These are phyloP conservation scores for Miniopterus natalensis DNA, from an alignment of 2,113 vertebrate genomes.

Conservation along the genomic window DNA sequence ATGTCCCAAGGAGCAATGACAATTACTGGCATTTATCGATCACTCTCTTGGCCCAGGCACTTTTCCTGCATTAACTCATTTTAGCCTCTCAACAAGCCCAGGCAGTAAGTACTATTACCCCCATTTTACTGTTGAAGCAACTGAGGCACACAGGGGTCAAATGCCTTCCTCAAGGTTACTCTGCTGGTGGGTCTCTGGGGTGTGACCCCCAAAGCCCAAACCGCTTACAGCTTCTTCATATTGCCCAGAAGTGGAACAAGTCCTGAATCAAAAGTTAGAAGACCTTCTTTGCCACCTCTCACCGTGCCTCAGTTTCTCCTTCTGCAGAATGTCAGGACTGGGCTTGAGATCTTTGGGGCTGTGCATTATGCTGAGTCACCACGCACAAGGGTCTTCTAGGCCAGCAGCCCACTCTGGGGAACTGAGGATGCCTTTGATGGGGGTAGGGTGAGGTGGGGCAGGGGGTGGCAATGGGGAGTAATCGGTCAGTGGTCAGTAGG, in stretches of 20 bases:
- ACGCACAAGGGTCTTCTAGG: background rate
- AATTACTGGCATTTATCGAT: constrained; percentile 72
- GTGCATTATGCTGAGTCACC: background rate
- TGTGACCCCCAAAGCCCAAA: background rate
- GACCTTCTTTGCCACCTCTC: background rate
- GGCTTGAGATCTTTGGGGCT: background rate
- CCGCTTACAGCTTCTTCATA: background rate
- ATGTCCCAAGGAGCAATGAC: constrained; percentile 68
- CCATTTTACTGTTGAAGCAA: constrained; percentile 58
- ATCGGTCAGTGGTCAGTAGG: background rate
- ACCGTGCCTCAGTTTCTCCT: background rate
- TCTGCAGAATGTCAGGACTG: background rate
- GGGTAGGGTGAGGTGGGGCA: too few relatives aligned
- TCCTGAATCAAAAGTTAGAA: background rate
- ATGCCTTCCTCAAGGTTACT: constrained; percentile 4
- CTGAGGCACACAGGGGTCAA: constrained; percentile 55
- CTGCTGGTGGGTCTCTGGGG: background rate
- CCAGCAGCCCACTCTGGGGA: background rate
- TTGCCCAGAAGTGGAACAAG: background rate
- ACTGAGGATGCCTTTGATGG: background rate
- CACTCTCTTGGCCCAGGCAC: constrained; percentile 61
- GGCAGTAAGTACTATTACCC: background rate
- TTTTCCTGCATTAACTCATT: constrained; percentile 72
- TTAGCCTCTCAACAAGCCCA: background rate
- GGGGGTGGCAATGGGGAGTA: background rate